Evolutionary conservation across 2,797 vertebrate species (phyloP), one percentile per base, ranked within the genome.

Genomic region (Cryptoblepharus egeriae): DNA sequence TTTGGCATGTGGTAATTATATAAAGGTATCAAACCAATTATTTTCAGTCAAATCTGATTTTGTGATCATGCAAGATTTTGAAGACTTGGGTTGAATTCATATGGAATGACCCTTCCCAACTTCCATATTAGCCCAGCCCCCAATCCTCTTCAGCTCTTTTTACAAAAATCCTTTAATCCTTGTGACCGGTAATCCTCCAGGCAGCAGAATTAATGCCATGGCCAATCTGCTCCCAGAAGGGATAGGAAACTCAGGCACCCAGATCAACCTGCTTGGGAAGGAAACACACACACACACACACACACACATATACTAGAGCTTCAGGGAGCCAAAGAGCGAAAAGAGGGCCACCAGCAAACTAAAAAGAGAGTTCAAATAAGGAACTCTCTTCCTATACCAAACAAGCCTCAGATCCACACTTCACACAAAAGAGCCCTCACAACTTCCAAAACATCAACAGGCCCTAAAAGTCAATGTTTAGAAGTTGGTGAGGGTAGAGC

Each of bases 131-230:
- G 35, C 61, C 80, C 71, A 75, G 55, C 71, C 80, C 42, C 71
- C 79, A 39, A 7, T 20, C 49, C 18, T 58, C 63, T 28, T 39
- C 79, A 81, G 71, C 32, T 37, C 79, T 73, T 74, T 81, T 37
- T 75, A 75, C 64, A 65, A 52, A 81, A 81, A 81, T 75, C 80
- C 80, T 81, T 81, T 81, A 81, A 81, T 81, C 80, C 80, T 58
- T 64, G 63, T 58, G 63, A 49, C 52, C 37, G 49, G 52, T 81
- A 81, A 81, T 81, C 63, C 80, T 75, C 64, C 28, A 67, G 45
- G 32, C 49, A 73, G 69, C 67, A 28, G 30, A 63, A 73, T 73
- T 84, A 84, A 63, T 78, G 52, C 37, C 63, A 68, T 1, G 11
- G 55, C 65, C 80, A 76, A 74, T 67, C 61, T 77, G 76, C 61